A percentile compares a stretch with the other conserved stretches of the same genome.
These are phyloP conservation scores for Macquaria australasica DNA, from an alignment of 2,113 vertebrate species.

Conservation along the genomic window DNA sequence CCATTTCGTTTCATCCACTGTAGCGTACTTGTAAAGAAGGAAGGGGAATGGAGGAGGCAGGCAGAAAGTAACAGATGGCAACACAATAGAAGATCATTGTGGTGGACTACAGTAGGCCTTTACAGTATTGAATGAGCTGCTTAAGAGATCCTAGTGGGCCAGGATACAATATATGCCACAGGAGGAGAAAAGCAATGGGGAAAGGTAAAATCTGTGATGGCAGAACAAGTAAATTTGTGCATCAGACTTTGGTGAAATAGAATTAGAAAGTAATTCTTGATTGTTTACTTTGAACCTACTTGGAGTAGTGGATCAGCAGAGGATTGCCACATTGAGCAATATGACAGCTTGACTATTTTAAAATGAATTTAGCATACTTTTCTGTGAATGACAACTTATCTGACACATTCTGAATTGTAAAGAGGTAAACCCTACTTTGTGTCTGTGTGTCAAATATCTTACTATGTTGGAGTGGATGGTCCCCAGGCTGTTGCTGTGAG, in stretches of 20 bases:
- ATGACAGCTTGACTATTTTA: neutral
- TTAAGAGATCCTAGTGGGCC: constrained; percentile 14
- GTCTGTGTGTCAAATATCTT: constrained; percentile 77
- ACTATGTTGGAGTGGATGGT: constrained; percentile 87
- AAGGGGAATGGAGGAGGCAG: constrained; percentile 63
- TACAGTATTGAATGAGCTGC: constrained; percentile 39
- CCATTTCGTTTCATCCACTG: constrained; percentile 20
- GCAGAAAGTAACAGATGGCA: constrained; percentile 69
- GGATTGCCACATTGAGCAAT: neutral
- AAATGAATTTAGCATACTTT: neutral
- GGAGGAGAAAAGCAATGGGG: constrained; percentile 9
- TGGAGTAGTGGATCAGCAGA: constrained; percentile 8
- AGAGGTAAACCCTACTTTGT: neutral
- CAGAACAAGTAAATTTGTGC: neutral
- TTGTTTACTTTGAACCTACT: constrained; percentile 15
- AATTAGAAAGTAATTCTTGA: constrained; percentile 1
- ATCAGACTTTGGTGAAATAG: constrained; percentile 9
- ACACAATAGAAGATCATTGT: constrained; percentile 61
- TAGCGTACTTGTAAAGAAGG: constrained; percentile 24
- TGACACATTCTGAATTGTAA: constrained; percentile 16
- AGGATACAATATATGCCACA: constrained; percentile 29
- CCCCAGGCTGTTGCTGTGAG: constrained; percentile 86
- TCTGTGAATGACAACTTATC: constrained; percentile 15
- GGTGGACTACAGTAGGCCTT: constrained; percentile 38
- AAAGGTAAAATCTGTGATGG: neutral